These are phyloP conservation scores for Hydrophis major DNA, from an alignment of 2,797 vertebrate genomes.

Conservation along the genomic window DNA sequence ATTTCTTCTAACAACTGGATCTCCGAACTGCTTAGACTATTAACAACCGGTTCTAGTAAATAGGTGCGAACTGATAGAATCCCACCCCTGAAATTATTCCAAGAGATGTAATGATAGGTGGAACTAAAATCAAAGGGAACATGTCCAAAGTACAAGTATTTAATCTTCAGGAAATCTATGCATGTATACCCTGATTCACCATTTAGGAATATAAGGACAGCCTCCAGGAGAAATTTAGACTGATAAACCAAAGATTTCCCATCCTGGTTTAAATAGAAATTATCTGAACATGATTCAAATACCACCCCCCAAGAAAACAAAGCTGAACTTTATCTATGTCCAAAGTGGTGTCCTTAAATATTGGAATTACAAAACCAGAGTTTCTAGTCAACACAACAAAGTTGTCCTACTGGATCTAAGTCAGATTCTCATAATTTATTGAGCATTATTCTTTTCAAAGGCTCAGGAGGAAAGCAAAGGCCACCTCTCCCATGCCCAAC, in stretches of 20 bases:
- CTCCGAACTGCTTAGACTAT: too few relatives aligned
- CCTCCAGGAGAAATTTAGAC: background rate
- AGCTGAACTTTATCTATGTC: background rate
- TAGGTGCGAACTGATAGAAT: too few relatives aligned
- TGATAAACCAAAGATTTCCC: background rate
- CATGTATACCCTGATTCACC: background rate
- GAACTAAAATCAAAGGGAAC: background rate
- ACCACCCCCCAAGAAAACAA: background rate
- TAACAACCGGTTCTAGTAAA: too few relatives aligned
- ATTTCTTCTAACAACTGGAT: too few relatives aligned
- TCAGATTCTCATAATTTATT: background rate
- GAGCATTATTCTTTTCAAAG: slow-evolving; percentile 58
- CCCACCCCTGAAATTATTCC: background rate
- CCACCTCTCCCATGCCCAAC: slow-evolving; percentile 79
- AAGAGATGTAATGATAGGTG: background rate
- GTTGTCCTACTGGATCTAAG: background rate
- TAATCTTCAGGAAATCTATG: background rate
- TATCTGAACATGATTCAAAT: background rate
- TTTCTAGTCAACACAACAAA: background rate
- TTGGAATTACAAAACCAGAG: background rate
- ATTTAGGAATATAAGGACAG: background rate
- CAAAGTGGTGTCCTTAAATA: background rate
- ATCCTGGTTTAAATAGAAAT: background rate
- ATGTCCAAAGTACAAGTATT: background rate
- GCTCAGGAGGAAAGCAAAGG: slow-evolving; percentile 81